phyloP scores from a whole-genome alignment of 2,888 invertebrate species.

The Polydrusus tereticollis region DNA sequence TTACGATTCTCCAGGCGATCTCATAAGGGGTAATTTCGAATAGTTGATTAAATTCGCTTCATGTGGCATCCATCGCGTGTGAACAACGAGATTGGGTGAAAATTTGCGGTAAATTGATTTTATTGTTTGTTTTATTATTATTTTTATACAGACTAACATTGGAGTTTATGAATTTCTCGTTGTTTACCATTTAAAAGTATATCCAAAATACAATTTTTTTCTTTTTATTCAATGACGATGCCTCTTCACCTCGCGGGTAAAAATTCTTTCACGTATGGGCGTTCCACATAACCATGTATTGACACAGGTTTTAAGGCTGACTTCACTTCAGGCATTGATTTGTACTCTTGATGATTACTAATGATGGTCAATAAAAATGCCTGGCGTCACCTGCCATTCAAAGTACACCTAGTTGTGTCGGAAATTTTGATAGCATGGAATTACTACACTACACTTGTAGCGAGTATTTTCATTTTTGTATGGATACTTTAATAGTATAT shows the following conservation, averaged over 20 bases:
- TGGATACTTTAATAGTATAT: too few relatives aligned
- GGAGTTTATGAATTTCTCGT: too few relatives aligned
- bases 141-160: too few relatives aligned
- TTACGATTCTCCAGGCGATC: background rate
- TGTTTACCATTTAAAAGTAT: background rate
- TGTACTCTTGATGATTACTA: constrained; percentile 26
- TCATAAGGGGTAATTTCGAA: constrained; percentile 10
- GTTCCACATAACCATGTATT: constrained; percentile 21
- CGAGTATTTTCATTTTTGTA: too few relatives aligned
- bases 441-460: too few relatives aligned
- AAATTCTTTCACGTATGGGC: constrained; percentile 20
- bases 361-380: constrained; percentile 10
- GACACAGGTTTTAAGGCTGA: constrained; percentile 23
- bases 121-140: too few relatives aligned
- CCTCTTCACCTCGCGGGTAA: background rate
- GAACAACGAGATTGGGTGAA: background rate
- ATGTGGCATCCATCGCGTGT: constrained; percentile 8
- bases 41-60: constrained; percentile 20
- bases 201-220: background rate
- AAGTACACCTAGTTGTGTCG: background rate
- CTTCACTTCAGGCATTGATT: constrained; percentile 16
- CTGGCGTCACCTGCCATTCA: background rate
- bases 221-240: background rate
- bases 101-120: too few relatives aligned
- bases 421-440: background rate